phyloP scores from a whole-genome alignment of 64 coral and sea anemone genomes.

The Montipora efflorescens region DNA sequence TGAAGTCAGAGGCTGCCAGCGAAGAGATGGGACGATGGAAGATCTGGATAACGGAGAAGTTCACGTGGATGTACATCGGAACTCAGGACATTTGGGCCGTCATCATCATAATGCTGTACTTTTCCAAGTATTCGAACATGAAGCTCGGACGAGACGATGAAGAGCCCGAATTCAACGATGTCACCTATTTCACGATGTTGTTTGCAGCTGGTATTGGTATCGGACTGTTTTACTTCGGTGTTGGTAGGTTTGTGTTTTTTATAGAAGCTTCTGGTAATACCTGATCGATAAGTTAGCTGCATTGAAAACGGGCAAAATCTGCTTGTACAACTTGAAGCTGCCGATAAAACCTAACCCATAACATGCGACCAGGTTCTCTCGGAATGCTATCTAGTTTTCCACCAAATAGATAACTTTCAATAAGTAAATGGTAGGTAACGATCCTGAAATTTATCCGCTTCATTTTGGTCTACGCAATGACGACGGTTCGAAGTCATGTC shows the following conservation, averaged over 20 bases:
- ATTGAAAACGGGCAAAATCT: neutral
- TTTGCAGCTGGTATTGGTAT: constrained; percentile 59
- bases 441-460: too few relatives aligned
- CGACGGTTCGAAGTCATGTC: too few relatives aligned
- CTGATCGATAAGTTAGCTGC: neutral
- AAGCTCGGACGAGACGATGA: constrained; percentile 51
- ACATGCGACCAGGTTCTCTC: neutral
- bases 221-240: constrained; percentile 49
- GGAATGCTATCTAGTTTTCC: too few relatives aligned
- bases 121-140: constrained; percentile 51
- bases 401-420: too few relatives aligned
- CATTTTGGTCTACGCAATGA: too few relatives aligned
- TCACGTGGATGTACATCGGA: constrained; percentile 64
- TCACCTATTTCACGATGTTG: constrained; percentile 47
- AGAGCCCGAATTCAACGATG: constrained; percentile 39
- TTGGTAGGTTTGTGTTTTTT: constrained; percentile 9
- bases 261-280: too few relatives aligned
- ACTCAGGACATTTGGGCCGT: constrained; percentile 63
- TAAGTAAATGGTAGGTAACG: too few relatives aligned
- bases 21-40: constrained; percentile 32
- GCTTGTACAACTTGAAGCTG: neutral
- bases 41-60: constrained; percentile 45
- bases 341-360: too few relatives aligned
- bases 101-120: constrained; percentile 31
- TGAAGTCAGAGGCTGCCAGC: constrained; percentile 13